Evolutionary conservation across 2,797 vertebrate genomes (phyloP).

Genomic region (Erpetoichthys calabaricus): DNA sequence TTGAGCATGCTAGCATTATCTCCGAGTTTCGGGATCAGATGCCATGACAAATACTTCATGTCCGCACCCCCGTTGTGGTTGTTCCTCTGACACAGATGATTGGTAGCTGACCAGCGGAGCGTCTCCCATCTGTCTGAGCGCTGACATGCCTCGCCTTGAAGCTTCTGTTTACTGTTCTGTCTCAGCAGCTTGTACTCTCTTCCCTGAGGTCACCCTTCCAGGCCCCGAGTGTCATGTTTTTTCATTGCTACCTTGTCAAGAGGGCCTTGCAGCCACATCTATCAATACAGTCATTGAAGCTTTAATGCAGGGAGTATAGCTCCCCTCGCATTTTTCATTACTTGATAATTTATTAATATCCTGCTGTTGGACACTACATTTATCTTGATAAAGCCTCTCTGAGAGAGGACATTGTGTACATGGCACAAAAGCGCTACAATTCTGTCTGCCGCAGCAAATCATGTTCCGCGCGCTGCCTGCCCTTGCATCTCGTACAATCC

Average conservation of each 20-base stretch:
- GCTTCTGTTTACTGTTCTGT: constrained; percentile 36
- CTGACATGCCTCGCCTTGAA: constrained; percentile 34
- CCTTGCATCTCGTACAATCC: constrained; percentile 21
- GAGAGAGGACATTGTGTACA: constrained; percentile 27
- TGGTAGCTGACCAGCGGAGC: constrained; percentile 10
- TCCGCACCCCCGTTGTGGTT: constrained; percentile 5
- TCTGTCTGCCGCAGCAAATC: constrained; percentile 9
- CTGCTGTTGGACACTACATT: constrained; percentile 52
- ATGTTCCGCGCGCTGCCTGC: constrained; percentile 12
- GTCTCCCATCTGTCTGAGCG: constrained; percentile 37
- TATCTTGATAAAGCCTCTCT: constrained; percentile 58
- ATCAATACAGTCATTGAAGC: constrained; percentile 64
- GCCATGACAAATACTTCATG: constrained; percentile 6
- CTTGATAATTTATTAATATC: constrained; percentile 73
- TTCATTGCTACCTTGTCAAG: constrained; percentile 68
- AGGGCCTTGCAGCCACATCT: constrained; percentile 57
- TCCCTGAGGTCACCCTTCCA: constrained; percentile 60
- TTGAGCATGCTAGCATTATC: constrained; percentile 5
- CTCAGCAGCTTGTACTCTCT: constrained; percentile 46
- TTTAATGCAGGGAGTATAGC: constrained; percentile 50
- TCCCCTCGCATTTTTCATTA: constrained; percentile 69
- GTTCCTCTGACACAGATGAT: constrained; percentile 11
- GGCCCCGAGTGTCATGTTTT: constrained; percentile 53
- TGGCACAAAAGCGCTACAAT: constrained; percentile 10
- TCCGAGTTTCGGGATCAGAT: constrained; percentile 1